Evolutionary conservation across 1,140 invertebrate species (phyloP), one percentile per base, ranked within the genome.

Genomic region (Drosophila tani): DNA sequence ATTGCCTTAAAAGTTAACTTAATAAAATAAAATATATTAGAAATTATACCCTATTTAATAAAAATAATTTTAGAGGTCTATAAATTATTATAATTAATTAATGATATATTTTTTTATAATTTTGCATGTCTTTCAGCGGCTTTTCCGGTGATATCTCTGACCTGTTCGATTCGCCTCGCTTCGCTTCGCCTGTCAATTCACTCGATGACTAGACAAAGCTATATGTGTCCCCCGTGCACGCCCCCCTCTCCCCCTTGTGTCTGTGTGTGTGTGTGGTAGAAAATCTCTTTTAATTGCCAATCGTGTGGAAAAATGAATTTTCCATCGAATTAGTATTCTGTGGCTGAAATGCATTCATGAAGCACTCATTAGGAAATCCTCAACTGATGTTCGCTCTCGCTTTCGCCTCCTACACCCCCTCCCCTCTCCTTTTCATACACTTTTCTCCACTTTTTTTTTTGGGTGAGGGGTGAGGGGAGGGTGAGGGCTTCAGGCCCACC

Each of bases 301-400:
- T 92, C 91, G 91, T 92, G 91, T 92, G 91, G 91, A 92, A 92
- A 92, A 92, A 92, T 92, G 91, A 92, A 92, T 92, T 92, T 92
- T 92, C 91, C 91, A 92, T 92, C 87, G 87, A 92, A 92, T 92
- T 92, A 92, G 91, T 92, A 92, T 92, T 92, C 91, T 92, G 87
- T 92, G 91, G 87, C 78, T 86, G 87, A 87, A 91, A 85, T 91
- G 88, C 84, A 88, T 92, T 92, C 85, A 91, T 91, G 90, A 91
- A 86, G 87, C 84, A 92, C 91, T 92, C 91, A 92, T 92, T 92
- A 92, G 91, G 87, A 92, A 91, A 88, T 83, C 68, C 83, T 88
- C 80, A 82, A 78, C 79, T 79, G 62, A 73, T 75, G 69, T 77
- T 57, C 78, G 51, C 51, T 68, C 49, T 57, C 45, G 29, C 55